These are phyloP conservation scores for Thryonomys swinderianus DNA, from an alignment of 2,113 vertebrate genomes.

Conservation along the genomic window DNA sequence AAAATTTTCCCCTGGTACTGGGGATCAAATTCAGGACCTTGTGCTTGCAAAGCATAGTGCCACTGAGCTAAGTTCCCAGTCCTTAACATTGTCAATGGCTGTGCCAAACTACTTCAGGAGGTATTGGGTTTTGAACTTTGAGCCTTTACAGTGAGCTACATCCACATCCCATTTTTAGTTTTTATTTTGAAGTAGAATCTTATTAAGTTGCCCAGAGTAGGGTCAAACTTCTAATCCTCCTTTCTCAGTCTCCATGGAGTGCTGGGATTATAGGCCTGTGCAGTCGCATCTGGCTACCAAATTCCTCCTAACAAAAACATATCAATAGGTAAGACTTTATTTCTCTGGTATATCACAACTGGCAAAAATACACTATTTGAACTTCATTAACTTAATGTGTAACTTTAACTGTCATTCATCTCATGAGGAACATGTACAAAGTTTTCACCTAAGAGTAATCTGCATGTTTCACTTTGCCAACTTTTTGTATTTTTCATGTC, in stretches of 20 bases:
- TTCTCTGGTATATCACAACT: neutral
- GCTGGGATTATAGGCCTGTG: neutral
- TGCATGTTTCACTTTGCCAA: neutral
- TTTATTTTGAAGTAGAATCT: neutral
- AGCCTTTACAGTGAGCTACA: neutral
- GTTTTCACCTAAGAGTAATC: neutral
- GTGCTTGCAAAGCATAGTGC: too few species aligned
- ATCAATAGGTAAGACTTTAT: neutral
- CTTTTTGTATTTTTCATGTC: neutral
- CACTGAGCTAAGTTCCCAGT: too few species aligned
- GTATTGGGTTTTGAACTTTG: neutral
- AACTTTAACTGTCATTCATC: neutral
- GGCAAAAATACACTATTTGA: neutral
- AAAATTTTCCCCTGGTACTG: too few species aligned
- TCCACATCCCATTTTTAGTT: neutral
- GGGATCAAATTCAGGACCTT: too few species aligned
- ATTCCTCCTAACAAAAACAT: neutral
- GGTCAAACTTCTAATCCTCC: neutral
- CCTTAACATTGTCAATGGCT: neutral
- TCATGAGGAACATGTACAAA: neutral
- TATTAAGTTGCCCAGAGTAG: neutral
- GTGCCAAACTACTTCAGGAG: neutral
- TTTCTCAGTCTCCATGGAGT: neutral
- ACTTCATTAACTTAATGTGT: neutral
- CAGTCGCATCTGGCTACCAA: neutral